phyloP scores from a whole-genome alignment of 2,113 vertebrate species.

The Gorsachius goisagi region DNA sequence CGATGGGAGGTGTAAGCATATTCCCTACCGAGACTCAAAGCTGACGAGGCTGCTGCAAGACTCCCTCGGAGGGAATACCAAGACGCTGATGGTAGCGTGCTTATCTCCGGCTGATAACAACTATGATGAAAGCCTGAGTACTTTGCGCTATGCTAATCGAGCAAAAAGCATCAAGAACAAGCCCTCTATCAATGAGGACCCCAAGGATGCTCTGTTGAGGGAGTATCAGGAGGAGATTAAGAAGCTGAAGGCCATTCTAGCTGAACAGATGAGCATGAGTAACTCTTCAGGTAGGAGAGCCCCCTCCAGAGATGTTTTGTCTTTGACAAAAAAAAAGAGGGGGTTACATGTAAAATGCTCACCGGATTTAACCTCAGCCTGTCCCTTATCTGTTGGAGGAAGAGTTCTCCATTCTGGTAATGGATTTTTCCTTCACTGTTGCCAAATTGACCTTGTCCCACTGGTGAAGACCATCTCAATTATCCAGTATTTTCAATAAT shows the following conservation, averaged over 20 bases:
- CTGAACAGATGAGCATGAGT: constrained; percentile 68
- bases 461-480: background rate
- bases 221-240: constrained; percentile 91
- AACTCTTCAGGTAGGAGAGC: constrained; percentile 66
- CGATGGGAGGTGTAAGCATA: constrained; percentile 81
- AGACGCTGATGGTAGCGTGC: constrained; percentile 89
- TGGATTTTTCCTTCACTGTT: background rate
- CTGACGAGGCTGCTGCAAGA: constrained; percentile 90
- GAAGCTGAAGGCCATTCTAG: constrained; percentile 78
- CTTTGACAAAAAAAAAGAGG: background rate
- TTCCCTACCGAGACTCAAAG: constrained; percentile 90
- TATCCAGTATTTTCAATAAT: background rate
- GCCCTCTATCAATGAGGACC: constrained; percentile 86
- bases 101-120: constrained; percentile 87
- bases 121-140: constrained; percentile 88
- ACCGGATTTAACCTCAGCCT: background rate
- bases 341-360: background rate
- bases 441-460: background rate
- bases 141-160: constrained; percentile 81
- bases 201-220: constrained; percentile 88
- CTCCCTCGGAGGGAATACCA: constrained; percentile 89
- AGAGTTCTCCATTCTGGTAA: background rate
- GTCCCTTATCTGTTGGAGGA: background rate
- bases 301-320: background rate
- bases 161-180: constrained; percentile 91